These are phyloP conservation scores for Probaryconus sp. DNA, from an alignment of 1,140 invertebrate genomes.

Conservation along the genomic window DNA sequence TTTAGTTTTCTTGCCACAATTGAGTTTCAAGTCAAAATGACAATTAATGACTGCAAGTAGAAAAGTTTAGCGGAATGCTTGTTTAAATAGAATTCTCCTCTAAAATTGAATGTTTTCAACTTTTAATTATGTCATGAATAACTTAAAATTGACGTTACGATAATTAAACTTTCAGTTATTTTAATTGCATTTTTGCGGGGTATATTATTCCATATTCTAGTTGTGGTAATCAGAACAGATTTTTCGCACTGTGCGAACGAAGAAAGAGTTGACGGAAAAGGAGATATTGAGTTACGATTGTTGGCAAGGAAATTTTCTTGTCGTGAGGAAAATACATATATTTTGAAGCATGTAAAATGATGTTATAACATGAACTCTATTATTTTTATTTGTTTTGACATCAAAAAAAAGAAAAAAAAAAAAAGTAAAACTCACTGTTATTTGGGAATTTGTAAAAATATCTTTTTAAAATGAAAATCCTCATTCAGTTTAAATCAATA, in stretches of 20 bases:
- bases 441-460: no score
- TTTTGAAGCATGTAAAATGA: slow-evolving; percentile 36
- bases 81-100: slow-evolving; percentile 39
- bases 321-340: slow-evolving; percentile 28
- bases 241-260: slow-evolving; percentile 12
- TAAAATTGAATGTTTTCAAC: slow-evolving; percentile 49
- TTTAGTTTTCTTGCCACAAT: slow-evolving; percentile 33
- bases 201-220: slow-evolving; percentile 13
- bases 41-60: slow-evolving; percentile 40
- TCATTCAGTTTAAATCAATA: no score
- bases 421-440: no score
- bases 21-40: slow-evolving; percentile 38
- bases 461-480: no score
- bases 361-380: slow-evolving; percentile 30
- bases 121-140: slow-evolving; percentile 55
- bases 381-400: no score
- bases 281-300: slow-evolving; percentile 40
- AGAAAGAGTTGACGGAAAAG: slow-evolving; percentile 20
- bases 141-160: slow-evolving; percentile 47
- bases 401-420: no score
- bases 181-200: slow-evolving; percentile 32
- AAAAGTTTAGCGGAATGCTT: slow-evolving; percentile 42
- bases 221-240: slow-evolving; percentile 36
- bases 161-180: slow-evolving; percentile 43
- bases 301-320: slow-evolving; percentile 38